Evolutionary conservation across 1,140 invertebrate genomes (phyloP).

Genomic region (Drosophila varians): DNA sequence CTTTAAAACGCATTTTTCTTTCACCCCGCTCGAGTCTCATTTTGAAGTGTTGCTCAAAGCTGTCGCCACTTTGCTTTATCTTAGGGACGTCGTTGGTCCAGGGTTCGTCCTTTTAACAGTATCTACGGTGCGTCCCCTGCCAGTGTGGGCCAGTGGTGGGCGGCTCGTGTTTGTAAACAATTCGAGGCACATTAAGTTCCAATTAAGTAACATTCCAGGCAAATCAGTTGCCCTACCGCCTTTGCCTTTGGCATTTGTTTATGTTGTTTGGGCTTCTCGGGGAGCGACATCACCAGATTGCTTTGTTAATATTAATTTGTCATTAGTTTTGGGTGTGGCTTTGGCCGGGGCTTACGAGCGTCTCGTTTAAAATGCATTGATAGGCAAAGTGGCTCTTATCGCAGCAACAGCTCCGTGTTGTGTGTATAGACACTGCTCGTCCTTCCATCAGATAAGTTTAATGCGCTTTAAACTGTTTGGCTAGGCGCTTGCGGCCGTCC

Average conservation of each 20-base stretch:
- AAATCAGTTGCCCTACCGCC: conserved; percentile 55
- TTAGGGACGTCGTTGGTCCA: conserved; percentile 19
- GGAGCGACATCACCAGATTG: conserved; percentile 50
- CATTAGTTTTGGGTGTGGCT: conserved; percentile 61
- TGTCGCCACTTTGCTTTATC: conserved; percentile 65
- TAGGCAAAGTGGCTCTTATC: conserved; percentile 67
- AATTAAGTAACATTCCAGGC: conserved; percentile 74
- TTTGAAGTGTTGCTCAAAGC: conserved; percentile 71
- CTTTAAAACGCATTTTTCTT: conserved; percentile 79
- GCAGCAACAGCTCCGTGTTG: conserved; percentile 25
- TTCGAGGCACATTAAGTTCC: conserved; percentile 76
- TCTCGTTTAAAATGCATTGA: conserved; percentile 79
- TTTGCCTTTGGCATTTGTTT: conserved; percentile 34
- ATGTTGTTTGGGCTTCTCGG: conserved; percentile 39
- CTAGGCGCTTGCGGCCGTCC: conserved; percentile 48
- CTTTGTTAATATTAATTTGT: conserved; percentile 81
- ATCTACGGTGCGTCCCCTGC: not conserved
- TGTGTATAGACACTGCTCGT: conserved; percentile 30
- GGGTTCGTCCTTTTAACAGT: not conserved
- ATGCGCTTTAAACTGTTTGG: conserved; percentile 79
- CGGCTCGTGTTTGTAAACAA: conserved; percentile 66
- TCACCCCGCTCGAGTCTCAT: conserved; percentile 19
- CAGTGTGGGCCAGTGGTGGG: not conserved
- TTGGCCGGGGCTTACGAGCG: conserved; percentile 59
- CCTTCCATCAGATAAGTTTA: conserved; percentile 72